These are phyloP conservation scores for Fulica atra DNA, from an alignment of 2,113 vertebrate species.

Conservation along the genomic window DNA sequence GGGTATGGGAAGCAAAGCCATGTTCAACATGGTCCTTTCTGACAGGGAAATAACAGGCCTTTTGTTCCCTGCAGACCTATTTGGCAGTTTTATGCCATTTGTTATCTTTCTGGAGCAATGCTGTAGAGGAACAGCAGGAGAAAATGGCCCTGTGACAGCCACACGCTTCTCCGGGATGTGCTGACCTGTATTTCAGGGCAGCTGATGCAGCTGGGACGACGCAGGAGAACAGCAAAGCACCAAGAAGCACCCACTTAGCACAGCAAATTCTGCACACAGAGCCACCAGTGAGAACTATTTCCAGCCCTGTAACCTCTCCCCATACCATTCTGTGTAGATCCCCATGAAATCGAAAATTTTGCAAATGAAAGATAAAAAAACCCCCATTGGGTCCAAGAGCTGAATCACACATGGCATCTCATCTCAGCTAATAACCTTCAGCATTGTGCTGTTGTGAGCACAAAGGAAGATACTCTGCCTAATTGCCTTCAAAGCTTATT, in stretches of 20 bases:
- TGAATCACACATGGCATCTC: constrained; percentile 16
- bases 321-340: background rate
- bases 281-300: background rate
- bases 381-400: background rate
- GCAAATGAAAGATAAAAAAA: background rate
- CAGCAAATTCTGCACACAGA: background rate
- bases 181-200: background rate
- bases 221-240: background rate
- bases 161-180: background rate
- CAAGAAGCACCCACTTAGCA: background rate
- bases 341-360: background rate
- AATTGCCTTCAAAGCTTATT: constrained; percentile 55
- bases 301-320: background rate
- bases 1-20: rapidly evolving
- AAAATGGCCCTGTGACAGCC: background rate
- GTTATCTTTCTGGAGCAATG: background rate
- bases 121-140: background rate
- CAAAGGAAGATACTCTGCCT: constrained; percentile 50
- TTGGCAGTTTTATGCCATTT: background rate
- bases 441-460: constrained; percentile 45
- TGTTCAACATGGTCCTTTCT: background rate
- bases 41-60: background rate
- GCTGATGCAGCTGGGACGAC: background rate
- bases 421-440: constrained; percentile 44
- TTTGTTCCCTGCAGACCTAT: background rate